Evolutionary conservation across 2,113 vertebrate species (phyloP), one percentile per base, ranked within the genome.

Genomic region (Vombatus ursinus): DNA sequence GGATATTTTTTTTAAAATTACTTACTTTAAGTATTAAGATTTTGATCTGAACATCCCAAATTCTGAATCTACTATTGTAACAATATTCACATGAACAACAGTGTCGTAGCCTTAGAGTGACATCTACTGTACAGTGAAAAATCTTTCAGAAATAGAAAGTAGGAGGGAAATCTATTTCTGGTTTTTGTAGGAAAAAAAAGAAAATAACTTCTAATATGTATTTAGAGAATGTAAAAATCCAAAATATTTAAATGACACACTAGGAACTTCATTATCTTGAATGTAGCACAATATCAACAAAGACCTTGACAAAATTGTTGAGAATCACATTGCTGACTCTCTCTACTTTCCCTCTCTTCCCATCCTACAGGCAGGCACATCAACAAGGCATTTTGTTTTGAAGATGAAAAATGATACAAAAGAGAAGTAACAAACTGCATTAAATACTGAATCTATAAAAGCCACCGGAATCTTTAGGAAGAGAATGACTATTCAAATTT

Each of bases 61-160:
- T 94, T 94, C 37, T 48, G 24, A 84, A 28, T 50, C 90, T 91
- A 92, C 96, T 93, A 16, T 5, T 92, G 48, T 93, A n/a, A 94
- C 31, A 52, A 2, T 52, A 93, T 23, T 12, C 90, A 50, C 14
- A 93, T 24, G 48, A 96, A 37, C 12, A 53, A 49, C 23, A 92
- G n/a, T 95, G 94, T 1, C 23, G 1, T 54, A 97, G 98, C 54
- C 95, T 89, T 98, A 97, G 94, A 98, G 98, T 98, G 98, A 98
- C 98, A 98, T 94, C 98, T 99, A 98, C 95, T 98, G 98, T 92
- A 96, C 95, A 97, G 25, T 9, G 49, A 95, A 84, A 93, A 37
- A 90, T 51, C 53, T 28, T 51, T 91, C 7, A 61, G 50, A 8
- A 90, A 50, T 31, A 92, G 92, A 54, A 52, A 61, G 16, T 50